A percentile compares a stretch with the other conserved stretches of the same genome.
phyloP scores from a whole-genome alignment of 1,140 invertebrate species.

The Muscidifurax raptorellus region DNA sequence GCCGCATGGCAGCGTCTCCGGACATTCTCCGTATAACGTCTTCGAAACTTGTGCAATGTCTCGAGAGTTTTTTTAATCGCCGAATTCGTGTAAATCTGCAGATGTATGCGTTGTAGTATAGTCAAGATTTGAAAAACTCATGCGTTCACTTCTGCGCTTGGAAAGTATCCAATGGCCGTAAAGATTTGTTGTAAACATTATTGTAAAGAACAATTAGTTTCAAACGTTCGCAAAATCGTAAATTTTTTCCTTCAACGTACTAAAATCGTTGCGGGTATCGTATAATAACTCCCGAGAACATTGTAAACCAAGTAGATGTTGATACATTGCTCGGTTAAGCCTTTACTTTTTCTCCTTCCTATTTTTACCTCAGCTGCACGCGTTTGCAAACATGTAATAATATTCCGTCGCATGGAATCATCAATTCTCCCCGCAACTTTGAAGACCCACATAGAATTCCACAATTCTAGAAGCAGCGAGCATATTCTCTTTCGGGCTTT shows the following conservation, averaged over 20 bases:
- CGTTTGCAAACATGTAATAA: neutral
- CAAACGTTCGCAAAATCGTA: neutral
- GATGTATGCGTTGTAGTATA: neutral
- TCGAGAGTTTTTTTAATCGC: neutral
- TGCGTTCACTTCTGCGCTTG: neutral
- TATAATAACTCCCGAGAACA: too few species aligned
- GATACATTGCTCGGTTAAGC: too few species aligned
- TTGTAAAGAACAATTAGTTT: neutral
- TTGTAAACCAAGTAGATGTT: too few species aligned
- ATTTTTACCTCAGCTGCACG: too few species aligned
- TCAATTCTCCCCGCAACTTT: neutral
- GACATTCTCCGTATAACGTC: too few species aligned
- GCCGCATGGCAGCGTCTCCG: too few species aligned
- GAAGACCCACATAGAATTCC: conserved; percentile 17
- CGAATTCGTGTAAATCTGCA: too few species aligned
- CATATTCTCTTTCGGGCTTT: neutral
- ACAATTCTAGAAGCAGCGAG: conserved; percentile 29
- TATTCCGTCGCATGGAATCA: too few species aligned
- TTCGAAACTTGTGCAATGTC: neutral
- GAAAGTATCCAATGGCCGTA: neutral
- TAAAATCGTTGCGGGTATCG: too few species aligned
- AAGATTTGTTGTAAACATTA: neutral
- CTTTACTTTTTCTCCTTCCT: too few species aligned
- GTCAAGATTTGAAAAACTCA: neutral
- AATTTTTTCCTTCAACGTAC: too few species aligned